Evolutionary conservation across 2,888 invertebrate species (phyloP).

Genomic region (Agapetus fuscipes): DNA sequence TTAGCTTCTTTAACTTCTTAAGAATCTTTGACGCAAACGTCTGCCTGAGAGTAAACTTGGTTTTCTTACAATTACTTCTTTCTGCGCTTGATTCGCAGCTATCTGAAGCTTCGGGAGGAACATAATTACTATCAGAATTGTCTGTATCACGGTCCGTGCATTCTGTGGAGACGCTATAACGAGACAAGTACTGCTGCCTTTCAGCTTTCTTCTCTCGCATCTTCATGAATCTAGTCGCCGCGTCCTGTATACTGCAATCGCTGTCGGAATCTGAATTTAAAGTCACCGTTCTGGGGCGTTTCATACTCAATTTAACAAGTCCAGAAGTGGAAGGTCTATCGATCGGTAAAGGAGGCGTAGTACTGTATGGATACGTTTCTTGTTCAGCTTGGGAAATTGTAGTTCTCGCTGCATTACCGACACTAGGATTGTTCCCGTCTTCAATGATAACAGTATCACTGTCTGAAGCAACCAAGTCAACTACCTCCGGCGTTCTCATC

Average conservation of each 20-base stretch:
- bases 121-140: slow-evolving; percentile 4
- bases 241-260: slow-evolving; percentile 4
- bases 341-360: not conserved
- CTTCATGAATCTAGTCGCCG: slow-evolving; percentile 6
- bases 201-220: slow-evolving; percentile 1
- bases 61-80: not conserved
- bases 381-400: not conserved
- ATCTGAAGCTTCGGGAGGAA: slow-evolving; percentile 2
- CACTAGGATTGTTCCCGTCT: slow-evolving; percentile 7
- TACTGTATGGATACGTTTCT: not conserved
- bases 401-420: no score
- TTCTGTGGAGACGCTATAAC: slow-evolving; percentile 14
- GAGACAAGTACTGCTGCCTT: slow-evolving; percentile 3
- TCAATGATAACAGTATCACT: slow-evolving; percentile 36
- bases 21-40: slow-evolving; percentile 9
- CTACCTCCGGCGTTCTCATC: slow-evolving; percentile 56
- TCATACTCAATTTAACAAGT: slow-evolving; percentile 13
- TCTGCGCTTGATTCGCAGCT: not conserved
- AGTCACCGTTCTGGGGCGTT: slow-evolving; percentile 1
- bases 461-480: slow-evolving; percentile 49
- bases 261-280: slow-evolving; percentile 8
- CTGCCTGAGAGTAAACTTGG: no score
- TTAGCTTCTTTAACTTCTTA: slow-evolving; percentile 9
- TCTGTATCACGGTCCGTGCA: slow-evolving; percentile 16
- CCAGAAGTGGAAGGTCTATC: slow-evolving; percentile 15